Percentiles rank a stretch among this genome's conserved stretches.
These are phyloP conservation scores for Bursaphelenchus okinawaensis DNA, from an alignment of 2,888 invertebrate genomes.

Conservation along the genomic window DNA sequence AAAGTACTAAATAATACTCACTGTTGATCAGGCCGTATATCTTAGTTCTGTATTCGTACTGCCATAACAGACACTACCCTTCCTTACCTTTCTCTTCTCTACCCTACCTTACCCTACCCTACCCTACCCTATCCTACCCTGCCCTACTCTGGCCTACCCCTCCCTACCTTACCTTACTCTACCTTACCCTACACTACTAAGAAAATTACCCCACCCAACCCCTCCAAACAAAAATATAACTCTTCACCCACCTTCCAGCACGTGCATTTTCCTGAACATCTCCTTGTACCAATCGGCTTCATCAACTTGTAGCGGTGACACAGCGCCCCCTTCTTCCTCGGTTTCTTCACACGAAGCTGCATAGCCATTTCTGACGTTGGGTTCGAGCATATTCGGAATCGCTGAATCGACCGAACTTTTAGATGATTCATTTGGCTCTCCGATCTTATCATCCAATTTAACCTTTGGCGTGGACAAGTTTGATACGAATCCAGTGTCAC, in stretches of 20 bases:
- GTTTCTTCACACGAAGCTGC: neutral
- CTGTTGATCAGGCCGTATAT: too few species aligned
- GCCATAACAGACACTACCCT: too few species aligned
- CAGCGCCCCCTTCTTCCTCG: neutral
- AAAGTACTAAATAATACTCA: too few species aligned
- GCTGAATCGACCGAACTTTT: neutral
- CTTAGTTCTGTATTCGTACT: too few species aligned
- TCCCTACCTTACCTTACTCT: neutral
- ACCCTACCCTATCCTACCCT: too few species aligned
- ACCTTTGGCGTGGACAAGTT: neutral
- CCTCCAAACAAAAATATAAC: too few species aligned
- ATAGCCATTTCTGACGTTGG: neutral
- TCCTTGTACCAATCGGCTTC: slow-evolving; percentile 13
- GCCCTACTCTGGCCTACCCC: too few species aligned
- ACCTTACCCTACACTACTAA: neutral
- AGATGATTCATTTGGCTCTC: neutral
- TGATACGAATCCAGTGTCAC: neutral
- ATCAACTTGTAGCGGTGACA: neutral
- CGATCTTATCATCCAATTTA: neutral
- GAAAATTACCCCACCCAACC: too few species aligned
- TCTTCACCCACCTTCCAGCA: slow-evolving; percentile 10
- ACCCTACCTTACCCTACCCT: too few species aligned
- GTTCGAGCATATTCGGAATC: neutral
- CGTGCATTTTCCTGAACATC: slow-evolving; percentile 21
- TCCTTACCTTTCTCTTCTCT: too few species aligned